These are phyloP conservation scores for Leptatherina wallacei DNA, from an alignment of 2,797 vertebrate species.

Conservation along the genomic window DNA sequence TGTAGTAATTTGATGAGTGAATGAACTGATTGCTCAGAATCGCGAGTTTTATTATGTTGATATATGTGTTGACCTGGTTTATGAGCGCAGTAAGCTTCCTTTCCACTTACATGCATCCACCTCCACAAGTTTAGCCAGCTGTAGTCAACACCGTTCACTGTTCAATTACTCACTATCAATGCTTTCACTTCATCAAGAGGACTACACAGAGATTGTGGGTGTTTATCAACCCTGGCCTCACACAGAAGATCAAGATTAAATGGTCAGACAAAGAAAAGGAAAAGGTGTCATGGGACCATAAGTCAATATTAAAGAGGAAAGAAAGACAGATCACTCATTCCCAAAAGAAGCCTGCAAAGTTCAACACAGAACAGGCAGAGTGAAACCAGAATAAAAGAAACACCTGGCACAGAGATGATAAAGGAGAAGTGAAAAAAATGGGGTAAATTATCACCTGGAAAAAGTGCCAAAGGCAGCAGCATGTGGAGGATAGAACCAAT, in stretches of 20 bases:
- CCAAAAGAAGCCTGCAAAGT: background rate
- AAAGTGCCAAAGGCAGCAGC: background rate
- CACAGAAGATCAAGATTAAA: background rate
- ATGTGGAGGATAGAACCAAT: background rate
- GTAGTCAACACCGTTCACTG: background rate
- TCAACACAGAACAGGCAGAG: too few relatives aligned
- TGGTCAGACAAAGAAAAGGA: background rate
- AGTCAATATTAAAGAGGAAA: background rate
- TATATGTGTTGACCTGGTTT: constrained; percentile 4
- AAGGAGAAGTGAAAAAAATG: background rate
- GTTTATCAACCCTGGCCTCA: background rate
- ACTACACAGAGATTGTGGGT: too few relatives aligned
- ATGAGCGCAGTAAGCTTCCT: background rate
- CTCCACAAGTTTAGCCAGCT: background rate
- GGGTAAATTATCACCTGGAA: background rate
- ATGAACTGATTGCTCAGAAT: constrained; percentile 7
- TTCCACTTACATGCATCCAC: constrained; percentile 3
- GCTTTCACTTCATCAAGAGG: background rate
- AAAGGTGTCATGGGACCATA: background rate
- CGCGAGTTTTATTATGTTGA: constrained; percentile 9
- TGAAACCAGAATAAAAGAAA: background rate
- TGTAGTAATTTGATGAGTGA: constrained; percentile 16
- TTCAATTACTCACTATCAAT: background rate
- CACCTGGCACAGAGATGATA: background rate
- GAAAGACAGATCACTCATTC: background rate